Evolutionary conservation across 1,140 invertebrate species (phyloP).

Genomic region (Hormaphis cornu): DNA sequence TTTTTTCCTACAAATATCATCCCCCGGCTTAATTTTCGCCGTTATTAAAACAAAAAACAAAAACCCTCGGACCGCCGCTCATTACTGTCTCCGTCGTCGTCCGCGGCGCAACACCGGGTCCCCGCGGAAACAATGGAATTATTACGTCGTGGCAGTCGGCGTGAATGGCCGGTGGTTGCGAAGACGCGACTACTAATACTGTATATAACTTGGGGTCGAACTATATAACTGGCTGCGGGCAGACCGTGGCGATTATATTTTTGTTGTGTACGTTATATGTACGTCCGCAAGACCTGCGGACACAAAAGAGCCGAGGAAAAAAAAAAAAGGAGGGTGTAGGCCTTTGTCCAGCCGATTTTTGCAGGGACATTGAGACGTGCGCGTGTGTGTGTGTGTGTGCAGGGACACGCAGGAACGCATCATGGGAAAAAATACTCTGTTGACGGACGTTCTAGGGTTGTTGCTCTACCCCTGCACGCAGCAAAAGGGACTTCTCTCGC

Average conservation of each 20-base stretch:
- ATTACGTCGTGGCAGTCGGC: background rate
- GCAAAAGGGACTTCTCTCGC: too few species aligned
- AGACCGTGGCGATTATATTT: background rate
- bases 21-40: too few species aligned
- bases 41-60: slow-evolving; percentile 29
- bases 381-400: background rate
- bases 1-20: too few species aligned
- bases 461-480: background rate
- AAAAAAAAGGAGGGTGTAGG: background rate
- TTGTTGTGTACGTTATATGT: background rate
- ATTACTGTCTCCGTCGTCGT: slow-evolving; percentile 27
- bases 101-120: background rate
- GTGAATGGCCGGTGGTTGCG: slow-evolving; percentile 23
- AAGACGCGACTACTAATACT: background rate
- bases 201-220: background rate
- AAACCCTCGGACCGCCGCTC: background rate
- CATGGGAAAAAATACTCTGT: slow-evolving; percentile 21
- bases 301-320: slow-evolving; percentile 20
- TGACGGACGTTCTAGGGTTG: slow-evolving; percentile 21
- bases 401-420: slow-evolving; percentile 24
- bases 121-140: slow-evolving; percentile 7
- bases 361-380: slow-evolving; percentile 10
- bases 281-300: background rate
- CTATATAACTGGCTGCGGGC: background rate
- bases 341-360: slow-evolving; percentile 30